Base-by-base conservation (phyloP, 2,113 vertebrate genomes). In the Hemibagrus wyckioides region DNA sequence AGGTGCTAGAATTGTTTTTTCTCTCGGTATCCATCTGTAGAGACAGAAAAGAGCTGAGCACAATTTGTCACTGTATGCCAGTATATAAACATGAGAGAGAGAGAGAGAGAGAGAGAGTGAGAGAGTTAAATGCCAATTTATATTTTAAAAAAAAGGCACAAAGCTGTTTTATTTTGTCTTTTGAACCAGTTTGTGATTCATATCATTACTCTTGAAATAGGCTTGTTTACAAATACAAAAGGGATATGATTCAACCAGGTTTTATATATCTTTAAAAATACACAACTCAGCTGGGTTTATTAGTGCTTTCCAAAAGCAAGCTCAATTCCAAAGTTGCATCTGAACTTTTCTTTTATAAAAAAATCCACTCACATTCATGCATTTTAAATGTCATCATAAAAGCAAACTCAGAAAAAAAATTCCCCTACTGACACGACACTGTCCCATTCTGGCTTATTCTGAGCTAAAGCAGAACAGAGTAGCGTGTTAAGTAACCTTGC, bases 1-100 rank as follows among this genome's bases (percentile, higher is more conserved):
- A 91, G 82, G 48, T 57, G 65, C 73, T 87, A 50, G 36, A 91
- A 91, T 89, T 73, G 67, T 79, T 86, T 87, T 75, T 83, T 41
- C 28, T 69, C 6, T 2, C 6, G 39, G 21, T 76, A 39, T 48
- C 6, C 48, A 30, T 54, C 65, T 44, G 17, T 28, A 50, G 19
- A 76, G 19, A 76, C n/a, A 54, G 39, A 87, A 63, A 73, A 14
- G 30, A 83, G 44, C 41, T 28, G 21, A 83, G 36, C 44, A 41
- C 76, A 69, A 69, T 80, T 69, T 83, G 65, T 75, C 69, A 63
- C 67, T 63, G n/a, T 75, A 76, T 83, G 30, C 23, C 30, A 65
- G 39, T 65, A 76, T 83, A 83, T 76, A 87, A 77, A 87, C 86
- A 87, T 77, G 56, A 83, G 41, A 52, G 19, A n/a, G n/a, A n/a